These are phyloP conservation scores for Meloidogyne exigua DNA, from an alignment of 1,140 invertebrate species.

Conservation along the genomic window DNA sequence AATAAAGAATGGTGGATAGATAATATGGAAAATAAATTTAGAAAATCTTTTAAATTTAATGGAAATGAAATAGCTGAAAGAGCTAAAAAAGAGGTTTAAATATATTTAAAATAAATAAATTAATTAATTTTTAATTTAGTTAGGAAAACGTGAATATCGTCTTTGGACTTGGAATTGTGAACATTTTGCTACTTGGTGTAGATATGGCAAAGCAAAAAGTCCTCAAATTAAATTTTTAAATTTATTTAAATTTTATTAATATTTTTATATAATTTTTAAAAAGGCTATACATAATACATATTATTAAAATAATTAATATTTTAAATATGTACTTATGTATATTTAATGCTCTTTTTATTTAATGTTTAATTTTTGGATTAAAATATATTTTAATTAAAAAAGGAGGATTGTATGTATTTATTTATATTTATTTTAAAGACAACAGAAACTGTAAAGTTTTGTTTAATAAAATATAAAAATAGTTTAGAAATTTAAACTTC, in stretches of 20 bases:
- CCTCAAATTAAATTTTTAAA: neutral
- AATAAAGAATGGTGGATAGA: constrained; percentile 1
- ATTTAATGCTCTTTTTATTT: too few species aligned
- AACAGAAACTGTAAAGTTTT: too few species aligned
- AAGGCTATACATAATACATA: too few species aligned
- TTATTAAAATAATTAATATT: too few species aligned
- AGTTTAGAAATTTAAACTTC: too few species aligned
- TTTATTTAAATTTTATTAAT: neutral
- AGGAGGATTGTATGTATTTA: too few species aligned
- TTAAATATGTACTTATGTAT: too few species aligned
- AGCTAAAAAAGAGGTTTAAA: neutral
- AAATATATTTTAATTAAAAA: too few species aligned
- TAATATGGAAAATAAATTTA: neutral
- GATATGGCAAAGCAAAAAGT: neutral
- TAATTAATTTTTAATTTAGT: neutral
- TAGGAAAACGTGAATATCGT: neutral
- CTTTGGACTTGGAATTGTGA: neutral
- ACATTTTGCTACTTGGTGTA: neutral
- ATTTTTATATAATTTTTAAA: too few species aligned
- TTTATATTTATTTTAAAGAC: too few species aligned
- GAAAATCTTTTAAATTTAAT: neutral
- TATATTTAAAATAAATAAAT: neutral
- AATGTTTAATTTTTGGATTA: too few species aligned
- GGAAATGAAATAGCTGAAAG: neutral
- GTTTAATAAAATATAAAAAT: too few species aligned